Conservation (phyloP, 2,113 vertebrate species). For the Calidris pygmaea region DNA sequence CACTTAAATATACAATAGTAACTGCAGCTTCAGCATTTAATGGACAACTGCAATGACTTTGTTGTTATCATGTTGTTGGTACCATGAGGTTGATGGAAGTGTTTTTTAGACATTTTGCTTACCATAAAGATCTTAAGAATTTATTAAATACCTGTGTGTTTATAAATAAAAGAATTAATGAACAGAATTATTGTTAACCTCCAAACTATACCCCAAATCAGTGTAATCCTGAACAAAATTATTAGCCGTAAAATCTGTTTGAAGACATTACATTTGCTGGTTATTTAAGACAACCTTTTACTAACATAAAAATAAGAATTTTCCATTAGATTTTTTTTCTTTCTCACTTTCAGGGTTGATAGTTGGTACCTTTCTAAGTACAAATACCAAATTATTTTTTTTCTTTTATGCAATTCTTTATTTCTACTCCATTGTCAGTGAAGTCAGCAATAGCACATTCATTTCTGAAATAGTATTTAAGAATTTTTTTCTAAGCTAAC, state of each 20-base stretch:
- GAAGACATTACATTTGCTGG: background rate
- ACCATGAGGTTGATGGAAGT: background rate
- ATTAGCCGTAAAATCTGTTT: background rate
- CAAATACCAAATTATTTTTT: background rate
- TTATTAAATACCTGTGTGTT: background rate
- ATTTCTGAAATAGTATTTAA: background rate
- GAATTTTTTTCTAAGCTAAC: background rate
- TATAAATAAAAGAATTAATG: background rate
- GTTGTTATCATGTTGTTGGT: background rate
- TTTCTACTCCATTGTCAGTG: background rate
- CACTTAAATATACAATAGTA: background rate
- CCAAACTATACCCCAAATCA: background rate
- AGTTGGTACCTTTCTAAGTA: background rate
- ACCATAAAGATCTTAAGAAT: background rate
- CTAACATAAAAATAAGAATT: background rate
- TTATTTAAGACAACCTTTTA: background rate
- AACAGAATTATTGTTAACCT: background rate
- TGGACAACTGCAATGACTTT: background rate
- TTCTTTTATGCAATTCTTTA: background rate
- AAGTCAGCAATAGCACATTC: background rate
- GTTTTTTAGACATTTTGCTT: background rate
- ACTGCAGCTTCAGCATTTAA: background rate
- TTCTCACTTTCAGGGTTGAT: background rate
- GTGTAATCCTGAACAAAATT: background rate
- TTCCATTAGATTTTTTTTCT: background rate